Evolutionary conservation across 2,113 vertebrate genomes (phyloP).

Genomic region (Petroica traversi): DNA sequence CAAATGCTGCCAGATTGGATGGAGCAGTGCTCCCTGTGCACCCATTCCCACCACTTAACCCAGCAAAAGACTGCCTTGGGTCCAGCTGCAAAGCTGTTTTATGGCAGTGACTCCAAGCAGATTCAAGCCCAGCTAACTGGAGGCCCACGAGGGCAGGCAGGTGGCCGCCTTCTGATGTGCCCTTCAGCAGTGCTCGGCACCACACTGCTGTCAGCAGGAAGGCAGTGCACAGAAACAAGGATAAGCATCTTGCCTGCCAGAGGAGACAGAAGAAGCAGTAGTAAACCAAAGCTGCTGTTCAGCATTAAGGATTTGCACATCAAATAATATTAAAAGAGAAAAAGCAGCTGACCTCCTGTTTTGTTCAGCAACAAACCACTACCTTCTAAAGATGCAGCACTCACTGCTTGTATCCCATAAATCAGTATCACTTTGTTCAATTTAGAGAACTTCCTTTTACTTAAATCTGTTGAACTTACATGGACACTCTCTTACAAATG

Average conservation of each 20-base stretch:
- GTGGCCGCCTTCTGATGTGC: background rate
- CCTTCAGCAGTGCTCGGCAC: rapidly evolving
- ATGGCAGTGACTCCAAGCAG: background rate
- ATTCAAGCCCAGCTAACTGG: background rate
- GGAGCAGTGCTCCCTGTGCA: background rate
- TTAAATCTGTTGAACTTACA: background rate
- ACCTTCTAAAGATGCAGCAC: background rate
- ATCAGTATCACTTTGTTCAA: background rate
- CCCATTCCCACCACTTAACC: background rate
- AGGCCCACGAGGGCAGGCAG: background rate
- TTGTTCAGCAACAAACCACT: background rate
- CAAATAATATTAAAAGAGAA: background rate
- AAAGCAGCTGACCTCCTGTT: background rate
- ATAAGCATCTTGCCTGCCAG: background rate
- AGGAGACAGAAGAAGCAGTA: background rate
- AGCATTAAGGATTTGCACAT: background rate
- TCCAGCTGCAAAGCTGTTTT: background rate
- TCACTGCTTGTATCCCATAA: background rate
- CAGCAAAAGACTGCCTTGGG: background rate
- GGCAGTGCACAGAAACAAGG: background rate
- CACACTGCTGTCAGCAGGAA: background rate
- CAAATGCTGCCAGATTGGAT: background rate
- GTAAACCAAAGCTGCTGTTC: background rate
- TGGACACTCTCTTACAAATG: background rate
- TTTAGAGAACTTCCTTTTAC: background rate